phyloP scores from a whole-genome alignment of 2,797 vertebrate genomes.

The Ptychadena robeensis region DNA sequence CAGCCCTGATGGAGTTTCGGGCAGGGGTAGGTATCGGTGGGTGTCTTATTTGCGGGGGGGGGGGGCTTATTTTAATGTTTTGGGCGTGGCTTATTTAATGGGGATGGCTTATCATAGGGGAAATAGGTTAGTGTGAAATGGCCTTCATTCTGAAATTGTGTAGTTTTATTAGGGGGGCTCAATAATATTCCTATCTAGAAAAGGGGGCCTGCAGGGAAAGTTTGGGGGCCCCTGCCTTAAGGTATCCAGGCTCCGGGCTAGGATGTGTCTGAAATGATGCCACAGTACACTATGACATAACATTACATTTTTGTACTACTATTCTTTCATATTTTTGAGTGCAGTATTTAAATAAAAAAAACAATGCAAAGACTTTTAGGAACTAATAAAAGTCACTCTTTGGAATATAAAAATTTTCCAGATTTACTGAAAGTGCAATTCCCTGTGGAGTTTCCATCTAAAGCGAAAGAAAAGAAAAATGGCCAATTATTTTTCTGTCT shows the following conservation, averaged over 20 bases:
- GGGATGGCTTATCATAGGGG: no score
- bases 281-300: not conserved
- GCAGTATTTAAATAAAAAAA: not conserved
- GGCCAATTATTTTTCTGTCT: constrained; percentile 87
- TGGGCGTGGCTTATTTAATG: no score
- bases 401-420: constrained; percentile 59
- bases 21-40: no score
- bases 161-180: no score
- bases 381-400: constrained; percentile 27
- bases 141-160: no score
- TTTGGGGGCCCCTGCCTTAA: no score
- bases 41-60: no score
- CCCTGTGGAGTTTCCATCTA: constrained; percentile 71
- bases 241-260: not conserved
- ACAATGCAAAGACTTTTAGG: not conserved
- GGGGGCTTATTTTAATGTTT: no score
- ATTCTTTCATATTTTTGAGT: not conserved
- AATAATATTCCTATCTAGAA: no score
- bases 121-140: no score
- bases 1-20: no score
- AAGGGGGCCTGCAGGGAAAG: no score
- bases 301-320: not conserved
- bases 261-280: not conserved
- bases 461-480: constrained; percentile 67
- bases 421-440: constrained; percentile 66